phyloP scores from a whole-genome alignment of 2,797 vertebrate species.

The Arnoldichthys spilopterus region DNA sequence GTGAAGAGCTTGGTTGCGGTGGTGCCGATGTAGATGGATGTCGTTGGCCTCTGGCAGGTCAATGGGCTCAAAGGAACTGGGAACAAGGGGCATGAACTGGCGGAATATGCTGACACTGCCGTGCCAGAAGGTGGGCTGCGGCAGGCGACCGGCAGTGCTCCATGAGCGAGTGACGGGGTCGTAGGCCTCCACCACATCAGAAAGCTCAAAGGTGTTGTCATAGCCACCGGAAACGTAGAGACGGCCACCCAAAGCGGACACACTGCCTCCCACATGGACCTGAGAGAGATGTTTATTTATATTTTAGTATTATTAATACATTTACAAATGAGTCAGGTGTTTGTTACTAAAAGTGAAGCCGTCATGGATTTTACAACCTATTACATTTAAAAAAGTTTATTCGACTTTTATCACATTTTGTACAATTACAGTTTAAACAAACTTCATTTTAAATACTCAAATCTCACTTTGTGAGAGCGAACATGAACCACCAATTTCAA shows the following conservation, averaged over 20 bases:
- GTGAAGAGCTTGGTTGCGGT: slow-evolving; percentile 75
- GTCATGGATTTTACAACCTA: no score
- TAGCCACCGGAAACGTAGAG: slow-evolving; percentile 94
- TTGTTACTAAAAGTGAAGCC: no score
- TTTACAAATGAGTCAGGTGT: neutral
- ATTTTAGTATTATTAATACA: neutral
- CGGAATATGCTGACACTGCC: slow-evolving; percentile 98
- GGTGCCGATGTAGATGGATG: slow-evolving; percentile 79
- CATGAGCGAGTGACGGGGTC: slow-evolving; percentile 82
- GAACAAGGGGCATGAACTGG: slow-evolving; percentile 94
- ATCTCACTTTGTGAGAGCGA: no score
- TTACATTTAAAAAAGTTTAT: no score
- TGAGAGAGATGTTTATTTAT: slow-evolving; percentile 53
- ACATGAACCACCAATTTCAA: no score
- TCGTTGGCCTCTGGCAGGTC: slow-evolving; percentile 76
- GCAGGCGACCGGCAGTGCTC: slow-evolving; percentile 86
- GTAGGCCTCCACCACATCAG: slow-evolving; percentile 90
- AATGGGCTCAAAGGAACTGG: slow-evolving; percentile 75
- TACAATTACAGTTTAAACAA: no score
- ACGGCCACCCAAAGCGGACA: slow-evolving; percentile 90
- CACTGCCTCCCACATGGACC: slow-evolving; percentile 96
- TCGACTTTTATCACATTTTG: no score
- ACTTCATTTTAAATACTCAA: no score
- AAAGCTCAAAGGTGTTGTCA: slow-evolving; percentile 95
- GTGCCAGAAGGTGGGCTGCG: slow-evolving; percentile 97